Percentiles rank a stretch among this genome's conserved stretches.
These are phyloP conservation scores for Eospalax fontanierii DNA, from an alignment of 2,797 vertebrate species.

Conservation along the genomic window DNA sequence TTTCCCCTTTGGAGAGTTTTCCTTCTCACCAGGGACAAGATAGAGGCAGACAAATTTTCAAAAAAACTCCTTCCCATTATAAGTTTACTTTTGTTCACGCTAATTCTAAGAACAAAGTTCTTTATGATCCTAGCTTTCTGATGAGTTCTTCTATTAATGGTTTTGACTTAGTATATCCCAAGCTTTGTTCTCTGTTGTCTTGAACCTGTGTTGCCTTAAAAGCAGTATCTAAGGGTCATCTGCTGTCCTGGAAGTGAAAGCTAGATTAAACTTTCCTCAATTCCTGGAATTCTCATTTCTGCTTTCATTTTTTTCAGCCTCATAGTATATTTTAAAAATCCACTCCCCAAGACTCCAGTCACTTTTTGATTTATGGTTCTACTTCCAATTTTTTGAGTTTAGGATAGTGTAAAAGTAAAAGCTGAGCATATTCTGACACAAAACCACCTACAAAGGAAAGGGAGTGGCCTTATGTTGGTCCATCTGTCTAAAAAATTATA, in stretches of 20 bases:
- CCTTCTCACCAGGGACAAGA: not conserved
- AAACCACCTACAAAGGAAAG: too few species aligned
- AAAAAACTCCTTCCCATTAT: not conserved
- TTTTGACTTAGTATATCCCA: not conserved
- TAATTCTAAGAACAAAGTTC: not conserved
- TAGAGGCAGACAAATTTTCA: not conserved
- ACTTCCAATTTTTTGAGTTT: not conserved
- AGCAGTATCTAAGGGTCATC: not conserved
- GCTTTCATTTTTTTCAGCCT: not conserved
- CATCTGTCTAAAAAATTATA: too few species aligned
- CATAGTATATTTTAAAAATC: not conserved
- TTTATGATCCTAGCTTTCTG: not conserved
- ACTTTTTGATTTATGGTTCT: not conserved
- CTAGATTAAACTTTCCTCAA: not conserved
- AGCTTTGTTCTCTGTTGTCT: not conserved
- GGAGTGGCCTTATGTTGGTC: too few species aligned
- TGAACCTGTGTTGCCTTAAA: not conserved
- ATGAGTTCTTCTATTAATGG: not conserved
- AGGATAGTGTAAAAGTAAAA: not conserved
- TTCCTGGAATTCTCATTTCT: not conserved
- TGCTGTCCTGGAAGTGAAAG: too few species aligned
- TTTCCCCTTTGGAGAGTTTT: not conserved
- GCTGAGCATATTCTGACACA: too few species aligned
- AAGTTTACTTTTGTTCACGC: constrained; percentile 4
- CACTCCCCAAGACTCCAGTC: not conserved